Conservation (phyloP, 2,113 vertebrate genomes). For the Oryzias javanicus region DNA sequence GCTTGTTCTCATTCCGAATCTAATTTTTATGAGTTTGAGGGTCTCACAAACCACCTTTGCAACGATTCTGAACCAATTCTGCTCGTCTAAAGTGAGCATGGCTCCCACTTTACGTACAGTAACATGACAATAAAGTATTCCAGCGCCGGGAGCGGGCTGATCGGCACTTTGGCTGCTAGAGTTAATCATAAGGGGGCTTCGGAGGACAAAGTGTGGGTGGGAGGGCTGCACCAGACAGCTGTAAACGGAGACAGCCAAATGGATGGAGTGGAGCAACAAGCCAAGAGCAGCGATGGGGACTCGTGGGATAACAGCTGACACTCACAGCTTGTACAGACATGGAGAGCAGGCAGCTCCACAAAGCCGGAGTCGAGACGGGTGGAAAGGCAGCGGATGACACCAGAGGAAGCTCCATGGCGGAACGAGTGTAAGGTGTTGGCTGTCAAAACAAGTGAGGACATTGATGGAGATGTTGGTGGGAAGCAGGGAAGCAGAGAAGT, state of each 20-base stretch:
- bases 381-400: conserved; percentile 77
- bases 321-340: conserved; percentile 73
- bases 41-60: no score
- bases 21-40: no score
- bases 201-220: conserved; percentile 26
- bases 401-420: conserved; percentile 79
- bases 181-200: conserved; percentile 33
- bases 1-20: no score
- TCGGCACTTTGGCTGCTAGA: conserved; percentile 32
- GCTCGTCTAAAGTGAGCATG: no score
- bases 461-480: not conserved
- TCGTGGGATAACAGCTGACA: conserved; percentile 37
- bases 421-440: not conserved
- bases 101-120: no score
- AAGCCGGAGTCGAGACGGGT: conserved; percentile 79
- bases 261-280: conserved; percentile 26
- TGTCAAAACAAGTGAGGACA: not conserved
- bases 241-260: conserved; percentile 21
- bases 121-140: not conserved
- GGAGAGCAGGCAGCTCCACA: conserved; percentile 77
- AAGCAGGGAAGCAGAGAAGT: not conserved
- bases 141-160: conserved; percentile 4
- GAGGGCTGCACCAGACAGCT: conserved; percentile 15
- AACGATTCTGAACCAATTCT: no score
- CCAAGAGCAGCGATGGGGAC: conserved; percentile 19